Evolutionary conservation across 2,797 vertebrate genomes (phyloP).

Genomic region (Oryzias dopingdopingensis): DNA sequence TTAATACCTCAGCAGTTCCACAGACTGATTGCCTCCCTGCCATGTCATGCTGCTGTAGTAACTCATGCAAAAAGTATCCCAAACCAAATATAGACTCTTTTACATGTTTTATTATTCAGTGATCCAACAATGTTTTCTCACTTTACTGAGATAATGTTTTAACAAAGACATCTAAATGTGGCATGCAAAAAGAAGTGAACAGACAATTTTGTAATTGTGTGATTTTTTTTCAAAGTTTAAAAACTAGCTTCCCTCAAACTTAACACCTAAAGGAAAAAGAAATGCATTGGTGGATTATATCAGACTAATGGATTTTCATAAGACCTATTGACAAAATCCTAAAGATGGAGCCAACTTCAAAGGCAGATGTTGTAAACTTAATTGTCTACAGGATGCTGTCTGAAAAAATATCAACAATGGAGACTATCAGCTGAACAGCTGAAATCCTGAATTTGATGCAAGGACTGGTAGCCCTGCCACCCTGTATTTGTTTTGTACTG

Average conservation of each 20-base stretch:
- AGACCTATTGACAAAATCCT: slow-evolving; percentile 25
- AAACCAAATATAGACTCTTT: background rate
- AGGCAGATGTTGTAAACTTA: slow-evolving; percentile 29
- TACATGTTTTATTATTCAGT: slow-evolving; percentile 4
- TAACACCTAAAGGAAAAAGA: slow-evolving; percentile 19
- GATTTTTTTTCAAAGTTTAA: slow-evolving; percentile 13
- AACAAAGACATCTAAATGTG: background rate
- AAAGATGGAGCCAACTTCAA: slow-evolving; percentile 25
- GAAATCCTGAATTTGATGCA: slow-evolving; percentile 36
- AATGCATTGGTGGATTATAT: slow-evolving; percentile 31
- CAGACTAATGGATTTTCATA: slow-evolving; percentile 35
- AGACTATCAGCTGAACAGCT: slow-evolving; percentile 44
- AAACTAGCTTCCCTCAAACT: slow-evolving; percentile 13
- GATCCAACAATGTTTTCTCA: too few relatives aligned
- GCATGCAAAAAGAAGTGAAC: slow-evolving; percentile 30
- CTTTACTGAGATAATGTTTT: too few relatives aligned
- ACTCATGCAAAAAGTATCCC: background rate
- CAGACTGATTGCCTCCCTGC: too few relatives aligned
- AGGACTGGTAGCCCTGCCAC: slow-evolving; percentile 49
- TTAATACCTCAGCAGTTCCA: too few relatives aligned
- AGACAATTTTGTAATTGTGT: slow-evolving; percentile 7
- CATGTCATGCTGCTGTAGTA: too few relatives aligned
- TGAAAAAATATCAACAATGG: slow-evolving; percentile 52
- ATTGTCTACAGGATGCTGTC: slow-evolving; percentile 46
- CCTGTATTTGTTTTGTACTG: slow-evolving; percentile 66